Conservation (phyloP, 1,140 invertebrate species). For the Agrypnia vestita region DNA sequence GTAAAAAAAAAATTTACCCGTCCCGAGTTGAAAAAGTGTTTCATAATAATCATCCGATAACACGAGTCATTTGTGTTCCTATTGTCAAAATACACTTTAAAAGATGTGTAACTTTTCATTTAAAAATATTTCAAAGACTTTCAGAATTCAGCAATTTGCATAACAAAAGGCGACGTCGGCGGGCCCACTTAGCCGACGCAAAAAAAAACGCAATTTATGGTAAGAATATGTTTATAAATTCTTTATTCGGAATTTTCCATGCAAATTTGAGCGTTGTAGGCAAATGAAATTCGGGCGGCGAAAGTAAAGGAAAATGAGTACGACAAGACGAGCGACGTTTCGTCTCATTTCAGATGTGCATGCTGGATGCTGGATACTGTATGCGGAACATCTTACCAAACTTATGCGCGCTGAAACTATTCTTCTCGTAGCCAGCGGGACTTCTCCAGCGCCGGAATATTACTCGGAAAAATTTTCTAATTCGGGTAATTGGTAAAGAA, state of each 20-base stretch:
- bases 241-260: constrained; percentile 31
- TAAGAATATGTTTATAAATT: constrained; percentile 36
- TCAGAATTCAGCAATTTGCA: background rate
- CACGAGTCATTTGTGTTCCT: constrained; percentile 3
- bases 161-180: constrained; percentile 5
- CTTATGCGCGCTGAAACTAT: constrained; percentile 1
- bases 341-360: background rate
- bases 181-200: constrained; percentile 2
- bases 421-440: background rate
- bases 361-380: background rate
- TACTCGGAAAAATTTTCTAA: constrained; percentile 49
- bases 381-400: background rate
- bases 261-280: constrained; percentile 23
- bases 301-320: background rate
- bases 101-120: constrained; percentile 11
- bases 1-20: no score
- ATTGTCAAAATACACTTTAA: background rate
- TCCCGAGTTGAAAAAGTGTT: background rate
- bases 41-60: no score
- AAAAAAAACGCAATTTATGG: constrained; percentile 39
- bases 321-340: background rate
- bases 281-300: background rate
- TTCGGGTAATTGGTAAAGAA: constrained; percentile 44
- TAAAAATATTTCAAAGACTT: background rate
- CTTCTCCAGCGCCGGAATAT: constrained; percentile 28